Percentiles rank a stretch among this genome's conserved stretches.
These are phyloP conservation scores for Papilio aristodemus DNA, from an alignment of 1,140 invertebrate species.

Conservation along the genomic window DNA sequence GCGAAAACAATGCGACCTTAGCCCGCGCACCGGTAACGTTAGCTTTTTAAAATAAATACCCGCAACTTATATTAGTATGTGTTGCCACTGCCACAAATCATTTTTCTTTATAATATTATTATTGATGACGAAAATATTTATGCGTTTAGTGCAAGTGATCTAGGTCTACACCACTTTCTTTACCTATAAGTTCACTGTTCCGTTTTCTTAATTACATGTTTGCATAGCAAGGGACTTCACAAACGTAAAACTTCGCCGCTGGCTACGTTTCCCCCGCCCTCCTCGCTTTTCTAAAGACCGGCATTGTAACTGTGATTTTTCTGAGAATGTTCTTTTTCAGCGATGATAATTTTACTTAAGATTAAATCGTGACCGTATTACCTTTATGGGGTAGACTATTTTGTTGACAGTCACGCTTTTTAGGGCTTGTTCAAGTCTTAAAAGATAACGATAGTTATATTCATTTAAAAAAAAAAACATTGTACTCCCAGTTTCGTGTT, in stretches of 20 bases:
- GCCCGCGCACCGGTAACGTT: neutral
- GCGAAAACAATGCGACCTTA: slow-evolving; percentile 6
- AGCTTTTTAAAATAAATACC: slow-evolving; percentile 4
- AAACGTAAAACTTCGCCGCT: slow-evolving; percentile 4
- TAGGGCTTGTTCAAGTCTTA: too few species aligned
- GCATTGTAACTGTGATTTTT: slow-evolving; percentile 11
- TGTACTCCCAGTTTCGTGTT: too few species aligned
- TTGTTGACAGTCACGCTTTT: too few species aligned
- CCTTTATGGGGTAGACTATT: too few species aligned
- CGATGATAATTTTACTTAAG: neutral
- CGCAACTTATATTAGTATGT: neutral
- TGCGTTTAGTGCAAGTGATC: neutral
- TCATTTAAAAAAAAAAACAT: too few species aligned
- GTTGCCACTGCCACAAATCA: too few species aligned
- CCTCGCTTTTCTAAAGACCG: neutral
- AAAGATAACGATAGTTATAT: too few species aligned
- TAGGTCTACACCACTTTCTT: neutral
- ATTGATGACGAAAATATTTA: too few species aligned
- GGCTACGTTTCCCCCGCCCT: neutral
- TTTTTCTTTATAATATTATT: too few species aligned
- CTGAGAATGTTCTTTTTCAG: slow-evolving; percentile 26
- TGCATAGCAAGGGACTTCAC: neutral
- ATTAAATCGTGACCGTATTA: too few species aligned
- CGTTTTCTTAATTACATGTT: neutral
- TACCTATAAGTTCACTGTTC: neutral